Evolutionary conservation across 2,797 vertebrate genomes (phyloP).

Genomic region (Lemur catta): DNA sequence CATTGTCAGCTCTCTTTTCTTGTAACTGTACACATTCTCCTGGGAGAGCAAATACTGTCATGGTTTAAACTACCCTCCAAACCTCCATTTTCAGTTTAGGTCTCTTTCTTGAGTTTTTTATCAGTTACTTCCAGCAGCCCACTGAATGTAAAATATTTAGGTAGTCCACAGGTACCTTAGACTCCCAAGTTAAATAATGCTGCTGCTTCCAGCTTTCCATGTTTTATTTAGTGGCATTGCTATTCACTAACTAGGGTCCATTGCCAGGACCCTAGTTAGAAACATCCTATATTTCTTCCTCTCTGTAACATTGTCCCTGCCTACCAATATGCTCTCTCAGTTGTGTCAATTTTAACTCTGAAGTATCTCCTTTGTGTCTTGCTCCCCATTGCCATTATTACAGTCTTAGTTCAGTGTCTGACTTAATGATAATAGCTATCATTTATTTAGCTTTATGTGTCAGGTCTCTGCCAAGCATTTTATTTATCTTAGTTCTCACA

Average conservation of each 20-base stretch:
- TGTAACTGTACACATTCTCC: not conserved
- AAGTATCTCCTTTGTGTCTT: not conserved
- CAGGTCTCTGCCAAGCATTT: not conserved
- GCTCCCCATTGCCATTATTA: not conserved
- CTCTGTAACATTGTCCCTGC: not conserved
- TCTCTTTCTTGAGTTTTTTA: not conserved
- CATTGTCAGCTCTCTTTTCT: not conserved
- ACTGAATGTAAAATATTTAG: not conserved
- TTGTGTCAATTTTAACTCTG: not conserved
- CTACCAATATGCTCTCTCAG: not conserved
- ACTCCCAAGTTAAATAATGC: not conserved
- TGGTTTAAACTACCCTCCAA: not conserved
- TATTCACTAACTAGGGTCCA: not conserved
- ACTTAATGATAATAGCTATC: not conserved
- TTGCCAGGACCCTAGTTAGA: not conserved
- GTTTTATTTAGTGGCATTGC: not conserved
- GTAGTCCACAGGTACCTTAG: not conserved
- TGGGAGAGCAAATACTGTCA: not conserved
- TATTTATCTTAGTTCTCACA: not conserved
- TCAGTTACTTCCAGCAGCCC: not conserved
- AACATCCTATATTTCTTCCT: not conserved
- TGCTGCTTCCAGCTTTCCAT: not conserved
- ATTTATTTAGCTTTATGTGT: not conserved
- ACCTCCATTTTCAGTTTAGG: not conserved
- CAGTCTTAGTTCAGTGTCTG: not conserved